phyloP scores from a whole-genome alignment of 2,797 vertebrate genomes.

The Vespertilio murinus region DNA sequence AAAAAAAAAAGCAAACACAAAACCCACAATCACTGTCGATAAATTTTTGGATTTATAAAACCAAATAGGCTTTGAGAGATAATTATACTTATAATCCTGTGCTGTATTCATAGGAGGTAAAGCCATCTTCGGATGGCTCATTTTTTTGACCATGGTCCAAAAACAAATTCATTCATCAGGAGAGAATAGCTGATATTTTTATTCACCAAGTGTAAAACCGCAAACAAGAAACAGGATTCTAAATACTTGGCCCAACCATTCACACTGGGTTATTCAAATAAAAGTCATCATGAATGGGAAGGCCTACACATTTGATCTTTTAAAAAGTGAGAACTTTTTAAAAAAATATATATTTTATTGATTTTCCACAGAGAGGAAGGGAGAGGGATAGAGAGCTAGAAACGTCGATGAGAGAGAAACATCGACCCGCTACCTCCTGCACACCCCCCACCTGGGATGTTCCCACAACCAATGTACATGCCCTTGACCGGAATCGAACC shows the following conservation, averaged over 20 bases:
- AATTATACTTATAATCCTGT: not conserved
- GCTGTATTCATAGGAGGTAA: not conserved
- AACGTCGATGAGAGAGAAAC: no score
- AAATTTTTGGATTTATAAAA: not conserved
- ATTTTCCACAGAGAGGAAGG: no score
- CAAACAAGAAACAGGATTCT: slow-evolving; percentile 7
- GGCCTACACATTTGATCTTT: not conserved
- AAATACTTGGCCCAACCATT: not conserved
- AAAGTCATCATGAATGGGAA: not conserved
- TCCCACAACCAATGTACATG: no score
- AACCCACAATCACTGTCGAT: not conserved
- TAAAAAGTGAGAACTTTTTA: not conserved
- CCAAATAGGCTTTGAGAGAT: not conserved
- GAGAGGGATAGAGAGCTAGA: no score
- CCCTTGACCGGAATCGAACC: no score
- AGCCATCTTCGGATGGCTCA: not conserved
- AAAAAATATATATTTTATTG: no score
- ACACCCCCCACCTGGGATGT: no score
- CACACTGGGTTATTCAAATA: not conserved
- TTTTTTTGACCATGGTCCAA: not conserved
- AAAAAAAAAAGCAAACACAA: not conserved
- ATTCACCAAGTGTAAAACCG: not conserved
- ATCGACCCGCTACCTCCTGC: no score
- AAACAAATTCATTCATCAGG: not conserved
- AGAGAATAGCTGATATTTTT: not conserved